phyloP scores from a whole-genome alignment of 2,797 vertebrate species.

The Hyperoplus lanceolatus region DNA sequence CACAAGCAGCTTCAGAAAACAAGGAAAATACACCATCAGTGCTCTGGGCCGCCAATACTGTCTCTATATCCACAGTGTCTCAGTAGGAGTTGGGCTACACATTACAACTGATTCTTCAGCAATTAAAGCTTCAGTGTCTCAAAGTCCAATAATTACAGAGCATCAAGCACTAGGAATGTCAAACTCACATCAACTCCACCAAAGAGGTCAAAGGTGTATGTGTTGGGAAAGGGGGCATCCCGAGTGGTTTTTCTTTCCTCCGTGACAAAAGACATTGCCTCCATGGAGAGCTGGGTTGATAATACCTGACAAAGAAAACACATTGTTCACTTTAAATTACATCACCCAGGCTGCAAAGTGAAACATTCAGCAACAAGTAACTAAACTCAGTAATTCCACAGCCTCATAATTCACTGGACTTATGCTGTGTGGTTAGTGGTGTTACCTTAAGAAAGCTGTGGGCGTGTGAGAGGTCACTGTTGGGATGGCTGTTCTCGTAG shows the following conservation, averaged over 20 bases:
- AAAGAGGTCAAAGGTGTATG: constrained; percentile 97
- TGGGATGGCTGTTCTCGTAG: constrained; percentile 93
- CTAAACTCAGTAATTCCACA: constrained; percentile 1
- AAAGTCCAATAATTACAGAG: not conserved
- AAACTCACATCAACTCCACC: constrained; percentile 97
- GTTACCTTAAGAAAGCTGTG: constrained; percentile 95
- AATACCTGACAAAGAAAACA: constrained; percentile 86
- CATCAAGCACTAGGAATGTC: not conserved
- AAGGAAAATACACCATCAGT: constrained; percentile 5
- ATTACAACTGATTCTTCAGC: not conserved
- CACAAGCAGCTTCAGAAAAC: constrained; percentile 90
- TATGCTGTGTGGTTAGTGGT: constrained; percentile 65
- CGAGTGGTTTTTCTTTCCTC: constrained; percentile 95
- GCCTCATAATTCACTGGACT: not conserved
- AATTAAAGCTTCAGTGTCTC: not conserved
- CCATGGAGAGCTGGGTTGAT: constrained; percentile 97
- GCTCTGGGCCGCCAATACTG: not conserved
- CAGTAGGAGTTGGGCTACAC: not conserved
- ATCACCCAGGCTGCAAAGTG: not conserved
- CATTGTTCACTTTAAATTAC: not conserved
- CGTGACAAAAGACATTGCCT: constrained; percentile 98
- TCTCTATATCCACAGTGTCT: constrained; percentile 6
- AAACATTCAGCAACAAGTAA: constrained; percentile 1
- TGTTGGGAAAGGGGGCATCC: constrained; percentile 95
- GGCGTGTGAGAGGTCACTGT: constrained; percentile 94